Evolutionary conservation across 2,888 invertebrate species (phyloP).

Genomic region (Athalia circularis): DNA sequence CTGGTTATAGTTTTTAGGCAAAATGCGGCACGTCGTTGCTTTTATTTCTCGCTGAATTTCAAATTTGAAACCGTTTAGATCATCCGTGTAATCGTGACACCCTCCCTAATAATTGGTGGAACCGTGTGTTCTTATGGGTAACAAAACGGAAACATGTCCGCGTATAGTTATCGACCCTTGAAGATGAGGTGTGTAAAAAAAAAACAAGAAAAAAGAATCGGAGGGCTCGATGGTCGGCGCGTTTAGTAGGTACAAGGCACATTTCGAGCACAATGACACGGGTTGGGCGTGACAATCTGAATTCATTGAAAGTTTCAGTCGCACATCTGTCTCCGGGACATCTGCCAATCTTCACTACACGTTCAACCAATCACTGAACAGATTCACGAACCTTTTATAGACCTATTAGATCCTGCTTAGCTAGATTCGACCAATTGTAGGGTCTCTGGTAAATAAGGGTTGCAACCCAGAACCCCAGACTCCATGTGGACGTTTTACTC

Average conservation of each 20-base stretch:
- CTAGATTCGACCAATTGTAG: slow-evolving; percentile 70
- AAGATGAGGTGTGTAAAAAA: slow-evolving; percentile 21
- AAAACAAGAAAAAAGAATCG: not conserved
- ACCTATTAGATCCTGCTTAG: slow-evolving; percentile 74
- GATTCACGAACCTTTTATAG: slow-evolving; percentile 70
- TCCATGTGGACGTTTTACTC: not conserved
- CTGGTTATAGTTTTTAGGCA: no score
- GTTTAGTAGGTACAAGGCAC: not conserved
- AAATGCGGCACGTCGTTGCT: no score
- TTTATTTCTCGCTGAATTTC: not conserved
- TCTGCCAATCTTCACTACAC: slow-evolving; percentile 40
- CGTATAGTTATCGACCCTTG: not conserved
- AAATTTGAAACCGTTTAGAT: not conserved
- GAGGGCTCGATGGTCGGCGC: not conserved
- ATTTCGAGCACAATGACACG: slow-evolving; percentile 23
- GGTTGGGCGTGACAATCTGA: slow-evolving; percentile 71
- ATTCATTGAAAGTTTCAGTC: slow-evolving; percentile 63
- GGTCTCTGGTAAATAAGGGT: slow-evolving; percentile 73
- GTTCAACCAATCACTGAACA: slow-evolving; percentile 20
- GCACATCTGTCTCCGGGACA: slow-evolving; percentile 29
- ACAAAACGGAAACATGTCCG: not conserved
- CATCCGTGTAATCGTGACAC: not conserved
- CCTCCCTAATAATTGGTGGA: not conserved
- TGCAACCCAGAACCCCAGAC: slow-evolving; percentile 15
- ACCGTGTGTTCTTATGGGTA: not conserved